These are phyloP conservation scores for Diplodus sargus DNA, from an alignment of 2,797 vertebrate genomes.

Conservation along the genomic window DNA sequence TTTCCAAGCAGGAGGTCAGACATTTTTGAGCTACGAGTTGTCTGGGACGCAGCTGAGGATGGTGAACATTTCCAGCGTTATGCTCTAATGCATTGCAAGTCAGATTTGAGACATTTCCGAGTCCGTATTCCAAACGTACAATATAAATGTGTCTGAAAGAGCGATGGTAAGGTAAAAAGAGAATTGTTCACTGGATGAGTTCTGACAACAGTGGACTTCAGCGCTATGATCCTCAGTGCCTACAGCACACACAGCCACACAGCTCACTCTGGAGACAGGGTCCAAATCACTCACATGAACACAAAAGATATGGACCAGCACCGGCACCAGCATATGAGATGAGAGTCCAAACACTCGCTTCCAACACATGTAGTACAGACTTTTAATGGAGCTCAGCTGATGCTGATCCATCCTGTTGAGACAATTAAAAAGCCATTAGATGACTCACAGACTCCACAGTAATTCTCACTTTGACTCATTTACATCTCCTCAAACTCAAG, in stretches of 20 bases:
- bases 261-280: background rate
- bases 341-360: background rate
- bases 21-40: no score
- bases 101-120: no score
- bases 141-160: no score
- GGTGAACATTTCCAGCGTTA: background rate
- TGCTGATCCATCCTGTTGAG: conserved; percentile 1
- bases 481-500: background rate
- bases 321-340: background rate
- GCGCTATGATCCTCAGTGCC: no score
- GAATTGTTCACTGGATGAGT: no score
- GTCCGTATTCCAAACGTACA: no score
- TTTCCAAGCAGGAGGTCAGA: no score
- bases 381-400: background rate
- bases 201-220: no score
- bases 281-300: background rate
- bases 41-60: no score
- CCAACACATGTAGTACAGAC: background rate
- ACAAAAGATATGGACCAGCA: background rate
- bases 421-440: conserved; percentile 41
- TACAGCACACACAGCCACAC: no score
- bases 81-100: no score
- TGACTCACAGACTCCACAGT: background rate
- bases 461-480: background rate
- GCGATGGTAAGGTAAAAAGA: no score